Base-by-base conservation (phyloP, 2,113 vertebrate genomes). In the Erythrocercus mccallii region DNA sequence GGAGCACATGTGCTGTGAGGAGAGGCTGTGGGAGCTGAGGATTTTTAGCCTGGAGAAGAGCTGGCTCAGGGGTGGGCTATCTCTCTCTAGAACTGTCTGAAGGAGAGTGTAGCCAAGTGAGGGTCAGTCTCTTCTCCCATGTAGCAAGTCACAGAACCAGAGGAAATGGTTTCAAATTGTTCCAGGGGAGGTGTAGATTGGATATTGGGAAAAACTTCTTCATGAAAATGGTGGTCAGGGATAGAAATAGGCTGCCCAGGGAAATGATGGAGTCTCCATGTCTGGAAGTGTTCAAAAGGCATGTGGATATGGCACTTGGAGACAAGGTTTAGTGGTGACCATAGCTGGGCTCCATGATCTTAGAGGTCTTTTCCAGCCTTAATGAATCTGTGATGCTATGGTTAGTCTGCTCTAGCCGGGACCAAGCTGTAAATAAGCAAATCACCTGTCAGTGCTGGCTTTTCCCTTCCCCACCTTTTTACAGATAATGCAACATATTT, bases 51-150 rank as follows among this genome's bases (percentile, higher is more conserved):
- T 35, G 31, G 31, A 48, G 21, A 62, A 76, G 2, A 69, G 22
- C 17, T 0, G 0, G 15, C 15, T 42, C 35, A 14, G 31, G 8
- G 35, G 6, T 19, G 30, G 4, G 18, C 22, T 15, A 53, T 40
- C 0, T 1, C 30, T 38, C 27, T 47, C 25, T 37, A 14, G 31
- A 54, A 2, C 12, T 62, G 2, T 47, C 56, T 33, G 18, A 23
- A 23, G 47, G 47, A 76, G n/a, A 2, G 1, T 54, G 14, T 31
- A 5, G 45, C 3, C 16, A 15, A 1, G 9, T n/a, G 78, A 6
- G 17, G 25, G 6, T 54, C 21, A 1, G 70, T 7, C 35, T 74
- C 47, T 37, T 54, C 21, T 54, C 47, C 30, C 30, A 28, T 11
- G 24, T 4, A 74, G 22, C 24, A 74, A 47, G 20, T 19, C 16